These are phyloP conservation scores for Bombyx huttoni DNA, from an alignment of 2,888 invertebrate genomes.

Conservation along the genomic window DNA sequence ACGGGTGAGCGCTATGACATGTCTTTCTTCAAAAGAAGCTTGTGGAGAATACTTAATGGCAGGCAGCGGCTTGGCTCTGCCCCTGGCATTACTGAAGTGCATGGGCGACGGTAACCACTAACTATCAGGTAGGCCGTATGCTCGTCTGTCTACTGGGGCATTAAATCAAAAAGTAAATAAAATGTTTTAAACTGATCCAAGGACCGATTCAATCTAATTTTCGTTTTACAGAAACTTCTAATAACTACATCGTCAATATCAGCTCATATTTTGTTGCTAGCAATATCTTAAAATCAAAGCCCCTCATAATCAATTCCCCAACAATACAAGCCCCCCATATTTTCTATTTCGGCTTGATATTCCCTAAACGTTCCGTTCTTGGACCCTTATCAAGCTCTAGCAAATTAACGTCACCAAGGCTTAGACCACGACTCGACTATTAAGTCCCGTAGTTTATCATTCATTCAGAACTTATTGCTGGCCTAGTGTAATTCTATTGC, in stretches of 20 bases:
- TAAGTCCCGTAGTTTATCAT: slow-evolving; percentile 5
- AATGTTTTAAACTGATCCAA: too few species aligned
- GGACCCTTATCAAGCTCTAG: slow-evolving; percentile 15
- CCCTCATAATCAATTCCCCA: not conserved
- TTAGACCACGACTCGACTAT: slow-evolving; percentile 13
- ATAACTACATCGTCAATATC: not conserved
- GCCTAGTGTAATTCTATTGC: too few species aligned
- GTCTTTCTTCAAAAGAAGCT: too few species aligned
- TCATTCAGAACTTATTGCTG: not conserved
- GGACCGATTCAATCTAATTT: too few species aligned
- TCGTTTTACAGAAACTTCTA: not conserved
- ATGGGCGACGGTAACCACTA: too few species aligned
- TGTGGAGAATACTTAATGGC: too few species aligned
- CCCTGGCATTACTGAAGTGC: too few species aligned
- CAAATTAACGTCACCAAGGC: slow-evolving; percentile 19
- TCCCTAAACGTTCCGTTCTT: slow-evolving; percentile 5
- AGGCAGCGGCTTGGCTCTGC: too few species aligned
- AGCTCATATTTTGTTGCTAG: not conserved
- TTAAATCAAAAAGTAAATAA: too few species aligned
- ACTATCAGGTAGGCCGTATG: too few species aligned
- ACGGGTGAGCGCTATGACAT: too few species aligned
- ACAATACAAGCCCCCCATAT: not conserved
- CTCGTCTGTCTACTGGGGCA: too few species aligned
- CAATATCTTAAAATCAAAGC: not conserved
- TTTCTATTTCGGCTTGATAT: not conserved